Percentiles rank a stretch among this genome's conserved stretches.
phyloP scores from a whole-genome alignment of 2,888 invertebrate genomes.

The Lapara coniferarum region DNA sequence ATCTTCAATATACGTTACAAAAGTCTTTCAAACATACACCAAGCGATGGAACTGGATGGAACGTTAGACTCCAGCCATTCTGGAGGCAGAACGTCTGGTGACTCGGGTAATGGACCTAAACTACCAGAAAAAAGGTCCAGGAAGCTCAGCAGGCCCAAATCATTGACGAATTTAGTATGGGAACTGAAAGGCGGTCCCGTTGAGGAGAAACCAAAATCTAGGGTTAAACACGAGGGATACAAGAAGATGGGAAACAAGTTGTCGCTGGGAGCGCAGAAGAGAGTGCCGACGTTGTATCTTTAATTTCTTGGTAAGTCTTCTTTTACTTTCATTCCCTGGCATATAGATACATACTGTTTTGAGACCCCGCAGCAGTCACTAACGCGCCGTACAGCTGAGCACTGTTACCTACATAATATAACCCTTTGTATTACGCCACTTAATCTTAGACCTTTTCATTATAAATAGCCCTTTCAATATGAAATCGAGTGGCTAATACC shows the following conservation, averaged over 20 bases:
- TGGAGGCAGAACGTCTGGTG: constrained; percentile 93
- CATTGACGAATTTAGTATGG: constrained; percentile 94
- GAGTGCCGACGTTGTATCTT: constrained; percentile 84
- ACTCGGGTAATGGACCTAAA: constrained; percentile 90
- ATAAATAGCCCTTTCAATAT: constrained; percentile 14
- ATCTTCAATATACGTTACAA: constrained; percentile 90
- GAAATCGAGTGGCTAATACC: constrained; percentile 12
- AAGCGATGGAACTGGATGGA: constrained; percentile 89
- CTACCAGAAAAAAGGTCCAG: constrained; percentile 92
- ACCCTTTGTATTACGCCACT: neutral
- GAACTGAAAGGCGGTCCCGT: constrained; percentile 84
- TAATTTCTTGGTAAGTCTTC: constrained; percentile 66
- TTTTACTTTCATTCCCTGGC: neutral
- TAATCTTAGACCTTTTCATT: constrained; percentile 8
- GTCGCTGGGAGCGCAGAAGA: constrained; percentile 80
- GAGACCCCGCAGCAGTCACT: neutral
- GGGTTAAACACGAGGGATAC: constrained; percentile 78
- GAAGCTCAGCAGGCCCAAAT: constrained; percentile 91
- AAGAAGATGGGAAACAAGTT: constrained; percentile 81
- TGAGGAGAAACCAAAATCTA: constrained; percentile 79
- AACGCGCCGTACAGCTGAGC: neutral
- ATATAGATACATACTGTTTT: neutral
- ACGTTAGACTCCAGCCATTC: constrained; percentile 96
- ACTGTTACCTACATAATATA: neutral
- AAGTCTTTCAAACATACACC: constrained; percentile 88